Percentiles rank a stretch among this genome's conserved stretches.
phyloP scores from a whole-genome alignment of 1,140 invertebrate species.

The Tetragonula clypearis region DNA sequence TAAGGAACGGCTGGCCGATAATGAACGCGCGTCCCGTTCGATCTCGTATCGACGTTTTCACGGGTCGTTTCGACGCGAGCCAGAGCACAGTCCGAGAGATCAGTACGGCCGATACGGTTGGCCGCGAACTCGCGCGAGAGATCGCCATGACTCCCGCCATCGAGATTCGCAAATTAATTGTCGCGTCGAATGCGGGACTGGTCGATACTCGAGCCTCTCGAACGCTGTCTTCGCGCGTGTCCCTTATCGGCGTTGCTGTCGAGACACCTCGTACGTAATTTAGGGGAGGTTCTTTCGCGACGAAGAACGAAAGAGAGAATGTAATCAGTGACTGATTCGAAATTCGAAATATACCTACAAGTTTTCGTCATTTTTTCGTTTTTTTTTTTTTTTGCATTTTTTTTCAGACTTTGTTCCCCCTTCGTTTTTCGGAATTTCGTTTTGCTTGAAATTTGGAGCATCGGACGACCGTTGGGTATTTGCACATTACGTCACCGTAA shows the following conservation, averaged over 20 bases:
- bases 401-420: too few relatives aligned
- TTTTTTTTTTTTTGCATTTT: too few relatives aligned
- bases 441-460: too few relatives aligned
- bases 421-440: too few relatives aligned
- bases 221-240: conserved; percentile 28
- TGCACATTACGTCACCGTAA: too few relatives aligned
- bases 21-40: not conserved
- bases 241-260: conserved; percentile 1
- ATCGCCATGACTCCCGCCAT: conserved; percentile 2
- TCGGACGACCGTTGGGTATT: too few relatives aligned
- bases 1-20: conserved; percentile 29
- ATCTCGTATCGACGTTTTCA: conserved; percentile 38
- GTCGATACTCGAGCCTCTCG: not conserved
- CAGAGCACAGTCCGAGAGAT: not conserved
- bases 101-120: conserved; percentile 10
- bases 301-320: not conserved
- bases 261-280: too few relatives aligned
- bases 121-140: not conserved
- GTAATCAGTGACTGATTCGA: not conserved
- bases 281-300: too few relatives aligned
- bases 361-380: not conserved
- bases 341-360: not conserved
- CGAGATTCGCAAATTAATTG: conserved; percentile 56
- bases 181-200: conserved; percentile 44
- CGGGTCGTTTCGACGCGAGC: conserved; percentile 5